Conservation (phyloP, 1,140 invertebrate species). For the Chrysoperla carnea region DNA sequence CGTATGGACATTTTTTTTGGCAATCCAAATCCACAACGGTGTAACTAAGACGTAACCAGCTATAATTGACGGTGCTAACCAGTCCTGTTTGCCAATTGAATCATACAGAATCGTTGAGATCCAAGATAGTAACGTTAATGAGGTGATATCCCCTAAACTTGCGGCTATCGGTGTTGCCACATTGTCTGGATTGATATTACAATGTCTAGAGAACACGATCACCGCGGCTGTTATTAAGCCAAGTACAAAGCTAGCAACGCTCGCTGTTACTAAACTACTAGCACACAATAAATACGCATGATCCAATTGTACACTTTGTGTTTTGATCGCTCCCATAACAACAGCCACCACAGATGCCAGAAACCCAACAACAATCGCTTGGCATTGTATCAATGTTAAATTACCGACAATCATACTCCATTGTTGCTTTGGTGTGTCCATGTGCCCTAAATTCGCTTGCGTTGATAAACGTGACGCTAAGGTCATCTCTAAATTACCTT, state of each 20-base stretch:
- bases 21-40: slow-evolving; percentile 52
- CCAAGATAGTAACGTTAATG: slow-evolving; percentile 51
- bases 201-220: slow-evolving; percentile 45
- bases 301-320: slow-evolving; percentile 48
- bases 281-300: slow-evolving; percentile 65
- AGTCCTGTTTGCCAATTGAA: slow-evolving; percentile 37
- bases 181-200: slow-evolving; percentile 75
- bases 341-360: slow-evolving; percentile 65
- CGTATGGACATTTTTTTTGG: slow-evolving; percentile 44
- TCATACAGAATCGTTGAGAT: slow-evolving; percentile 42
- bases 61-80: slow-evolving; percentile 48
- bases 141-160: slow-evolving; percentile 68
- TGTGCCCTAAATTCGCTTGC: slow-evolving; percentile 66
- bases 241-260: slow-evolving; percentile 47
- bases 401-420: slow-evolving; percentile 68
- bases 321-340: slow-evolving; percentile 58
- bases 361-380: slow-evolving; percentile 76
- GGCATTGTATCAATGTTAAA: slow-evolving; percentile 75
- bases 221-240: slow-evolving; percentile 55
- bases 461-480: slow-evolving; percentile 85
- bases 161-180: slow-evolving; percentile 82
- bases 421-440: slow-evolving; percentile 47
- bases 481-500: slow-evolving; percentile 97
- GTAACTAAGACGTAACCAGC: slow-evolving; percentile 38
- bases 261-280: slow-evolving; percentile 64